Conservation (phyloP, 2,113 vertebrate species). For the Megaceryle maxima region DNA sequence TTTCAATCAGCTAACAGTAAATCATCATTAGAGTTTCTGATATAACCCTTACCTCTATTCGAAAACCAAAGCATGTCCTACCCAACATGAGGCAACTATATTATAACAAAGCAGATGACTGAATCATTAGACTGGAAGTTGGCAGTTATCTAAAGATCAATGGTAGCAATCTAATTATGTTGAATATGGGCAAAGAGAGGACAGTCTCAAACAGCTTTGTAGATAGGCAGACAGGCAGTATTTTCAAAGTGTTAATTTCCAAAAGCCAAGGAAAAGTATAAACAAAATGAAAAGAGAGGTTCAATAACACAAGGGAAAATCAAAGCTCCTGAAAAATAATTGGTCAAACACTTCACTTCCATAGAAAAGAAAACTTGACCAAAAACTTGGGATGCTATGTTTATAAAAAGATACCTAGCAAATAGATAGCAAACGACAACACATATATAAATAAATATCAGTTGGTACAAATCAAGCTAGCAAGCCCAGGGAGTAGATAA, state of each 20-base stretch:
- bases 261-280: neutral
- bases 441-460: neutral
- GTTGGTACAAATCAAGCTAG: neutral
- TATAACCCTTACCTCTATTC: neutral
- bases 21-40: neutral
- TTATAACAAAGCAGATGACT: neutral
- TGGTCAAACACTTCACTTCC: neutral
- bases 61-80: neutral
- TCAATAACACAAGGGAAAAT: neutral
- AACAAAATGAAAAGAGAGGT: neutral
- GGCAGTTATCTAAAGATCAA: conserved; percentile 3
- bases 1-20: neutral
- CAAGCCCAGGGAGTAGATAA: neutral
- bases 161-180: neutral
- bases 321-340: neutral
- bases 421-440: neutral
- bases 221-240: neutral
- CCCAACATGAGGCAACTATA: neutral
- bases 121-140: neutral
- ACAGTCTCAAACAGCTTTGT: neutral
- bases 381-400: neutral
- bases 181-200: neutral
- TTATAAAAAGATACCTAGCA: neutral
- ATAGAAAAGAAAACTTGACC: neutral
- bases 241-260: neutral